Percentiles rank a stretch among this genome's conserved stretches.
phyloP scores from a whole-genome alignment of 2,797 vertebrate species.

The Cebuella pygmaea region DNA sequence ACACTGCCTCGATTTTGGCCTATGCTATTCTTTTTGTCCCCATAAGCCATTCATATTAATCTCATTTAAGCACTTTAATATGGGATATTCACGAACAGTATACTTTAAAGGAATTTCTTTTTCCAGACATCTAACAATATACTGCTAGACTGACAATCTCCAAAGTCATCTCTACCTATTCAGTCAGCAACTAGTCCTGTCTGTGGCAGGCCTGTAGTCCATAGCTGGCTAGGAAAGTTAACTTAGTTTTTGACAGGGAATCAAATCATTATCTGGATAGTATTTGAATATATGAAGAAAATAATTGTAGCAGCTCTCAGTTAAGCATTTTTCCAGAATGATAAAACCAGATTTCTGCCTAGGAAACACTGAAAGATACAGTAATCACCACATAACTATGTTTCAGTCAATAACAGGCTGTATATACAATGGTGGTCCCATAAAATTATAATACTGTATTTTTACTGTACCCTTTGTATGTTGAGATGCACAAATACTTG shows the following conservation, averaged over 20 bases:
- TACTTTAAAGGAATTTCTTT: neutral
- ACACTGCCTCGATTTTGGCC: neutral
- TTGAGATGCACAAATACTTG: neutral
- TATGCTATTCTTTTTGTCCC: neutral
- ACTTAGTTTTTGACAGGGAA: conserved; percentile 15
- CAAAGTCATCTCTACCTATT: neutral
- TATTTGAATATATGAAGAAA: conserved; percentile 37
- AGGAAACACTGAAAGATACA: neutral
- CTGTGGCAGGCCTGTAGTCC: neutral
- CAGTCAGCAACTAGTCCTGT: neutral
- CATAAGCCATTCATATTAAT: neutral
- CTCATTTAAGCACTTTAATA: conserved; percentile 20
- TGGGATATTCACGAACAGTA: neutral
- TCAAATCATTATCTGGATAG: conserved; percentile 8
- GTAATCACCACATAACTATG: neutral
- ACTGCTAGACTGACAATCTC: neutral
- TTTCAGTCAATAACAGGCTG: neutral
- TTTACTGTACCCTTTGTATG: neutral
- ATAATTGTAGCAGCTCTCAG: neutral
- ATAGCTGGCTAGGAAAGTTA: conserved; percentile 7
- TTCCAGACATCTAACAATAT: conserved; percentile 15
- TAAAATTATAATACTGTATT: neutral
- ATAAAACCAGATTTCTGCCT: conserved; percentile 19
- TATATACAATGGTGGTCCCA: neutral
- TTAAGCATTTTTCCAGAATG: conserved; percentile 25